phyloP scores from a whole-genome alignment of 1,140 invertebrate genomes.

The Oreohelix idahoensis region DNA sequence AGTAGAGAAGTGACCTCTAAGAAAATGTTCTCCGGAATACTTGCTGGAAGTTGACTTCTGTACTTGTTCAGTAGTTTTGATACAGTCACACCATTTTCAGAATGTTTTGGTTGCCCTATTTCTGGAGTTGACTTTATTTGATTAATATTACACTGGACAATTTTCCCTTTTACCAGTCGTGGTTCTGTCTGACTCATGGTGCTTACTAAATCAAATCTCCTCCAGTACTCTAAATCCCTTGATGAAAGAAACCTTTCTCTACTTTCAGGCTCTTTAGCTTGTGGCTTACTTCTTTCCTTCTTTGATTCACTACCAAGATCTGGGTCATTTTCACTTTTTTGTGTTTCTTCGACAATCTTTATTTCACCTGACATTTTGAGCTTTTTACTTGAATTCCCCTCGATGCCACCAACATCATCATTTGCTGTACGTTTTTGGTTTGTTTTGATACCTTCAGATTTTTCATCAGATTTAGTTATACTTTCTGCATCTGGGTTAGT shows the following conservation, averaged over 20 bases:
- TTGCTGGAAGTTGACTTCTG: constrained; percentile 7
- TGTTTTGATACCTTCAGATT: neutral
- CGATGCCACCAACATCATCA: neutral
- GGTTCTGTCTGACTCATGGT: constrained; percentile 9
- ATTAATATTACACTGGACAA: constrained; percentile 38
- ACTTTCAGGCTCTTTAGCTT: neutral
- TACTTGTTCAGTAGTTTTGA: constrained; percentile 10
- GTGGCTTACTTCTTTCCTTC: neutral
- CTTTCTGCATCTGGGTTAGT: neutral
- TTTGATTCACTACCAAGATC: neutral
- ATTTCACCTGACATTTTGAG: neutral
- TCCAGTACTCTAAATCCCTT: neutral
- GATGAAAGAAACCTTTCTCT: constrained; percentile 1
- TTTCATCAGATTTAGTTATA: neutral
- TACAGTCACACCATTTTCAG: neutral
- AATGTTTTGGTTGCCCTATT: neutral
- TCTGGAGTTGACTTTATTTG: neutral
- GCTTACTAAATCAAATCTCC: constrained; percentile 7
- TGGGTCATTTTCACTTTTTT: neutral
- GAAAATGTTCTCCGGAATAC: constrained; percentile 30
- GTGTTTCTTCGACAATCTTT: neutral
- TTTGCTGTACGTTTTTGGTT: neutral
- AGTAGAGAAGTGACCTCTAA: neutral
- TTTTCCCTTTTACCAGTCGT: constrained; percentile 28
- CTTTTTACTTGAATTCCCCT: neutral